phyloP scores from a whole-genome alignment of 2,797 vertebrate species.

The Sebastes minor region DNA sequence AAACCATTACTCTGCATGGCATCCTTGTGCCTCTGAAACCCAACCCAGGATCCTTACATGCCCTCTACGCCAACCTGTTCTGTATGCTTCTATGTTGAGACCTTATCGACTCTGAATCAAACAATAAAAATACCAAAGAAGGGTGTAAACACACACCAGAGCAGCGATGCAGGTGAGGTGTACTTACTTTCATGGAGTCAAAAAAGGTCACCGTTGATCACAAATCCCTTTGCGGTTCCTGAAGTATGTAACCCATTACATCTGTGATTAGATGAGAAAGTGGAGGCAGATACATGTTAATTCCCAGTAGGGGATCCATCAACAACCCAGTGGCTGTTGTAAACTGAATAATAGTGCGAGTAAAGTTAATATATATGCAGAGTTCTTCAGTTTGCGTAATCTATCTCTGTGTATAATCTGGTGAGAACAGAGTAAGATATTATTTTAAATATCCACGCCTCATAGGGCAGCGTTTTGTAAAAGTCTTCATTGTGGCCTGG shows the following conservation, averaged over 20 bases:
- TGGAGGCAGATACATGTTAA: constrained; percentile 26
- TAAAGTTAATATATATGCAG: neutral
- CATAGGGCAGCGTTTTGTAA: neutral
- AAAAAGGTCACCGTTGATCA: constrained; percentile 13
- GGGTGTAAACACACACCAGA: neutral
- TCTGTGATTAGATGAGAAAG: constrained; percentile 34
- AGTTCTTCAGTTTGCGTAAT: neutral
- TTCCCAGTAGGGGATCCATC: neutral
- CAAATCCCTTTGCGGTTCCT: constrained; percentile 20
- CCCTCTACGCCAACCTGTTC: neutral
- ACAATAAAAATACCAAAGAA: neutral
- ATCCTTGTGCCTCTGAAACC: neutral
- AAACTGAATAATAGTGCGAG: neutral
- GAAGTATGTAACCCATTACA: constrained; percentile 14
- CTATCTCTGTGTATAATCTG: neutral
- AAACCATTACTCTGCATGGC: neutral
- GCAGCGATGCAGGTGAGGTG: neutral
- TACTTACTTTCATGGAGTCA: constrained; percentile 1
- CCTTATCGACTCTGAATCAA: neutral
- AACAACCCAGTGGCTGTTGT: neutral
- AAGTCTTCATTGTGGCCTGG: constrained; percentile 36
- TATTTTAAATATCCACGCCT: neutral
- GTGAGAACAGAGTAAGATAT: neutral
- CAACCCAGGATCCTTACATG: neutral
- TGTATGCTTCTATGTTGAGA: neutral